phyloP scores from a whole-genome alignment of 2,888 invertebrate genomes.

The Protodeltote pygarga region DNA sequence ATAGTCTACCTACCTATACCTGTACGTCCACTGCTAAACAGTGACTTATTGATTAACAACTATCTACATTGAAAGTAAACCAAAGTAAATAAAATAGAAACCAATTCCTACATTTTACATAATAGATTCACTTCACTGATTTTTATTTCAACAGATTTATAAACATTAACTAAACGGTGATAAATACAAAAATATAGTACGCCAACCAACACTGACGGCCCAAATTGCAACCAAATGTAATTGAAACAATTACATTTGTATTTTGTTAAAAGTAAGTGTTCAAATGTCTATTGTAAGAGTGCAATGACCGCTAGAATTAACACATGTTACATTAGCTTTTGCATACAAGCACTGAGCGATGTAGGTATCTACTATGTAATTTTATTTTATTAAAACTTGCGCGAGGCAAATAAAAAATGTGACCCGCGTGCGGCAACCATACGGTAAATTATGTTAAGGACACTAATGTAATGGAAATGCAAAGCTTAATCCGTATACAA shows the following conservation, averaged over 20 bases:
- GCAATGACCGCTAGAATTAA: slow-evolving; percentile 37
- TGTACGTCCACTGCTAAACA: no score
- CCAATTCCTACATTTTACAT: no score
- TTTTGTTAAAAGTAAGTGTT: slow-evolving; percentile 5
- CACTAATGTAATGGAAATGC: slow-evolving; percentile 5
- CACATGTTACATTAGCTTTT: slow-evolving; percentile 38
- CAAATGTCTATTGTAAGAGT: slow-evolving; percentile 24
- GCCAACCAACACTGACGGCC: slow-evolving; percentile 4
- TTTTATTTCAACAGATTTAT: no score
- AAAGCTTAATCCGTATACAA: slow-evolving; percentile 1
- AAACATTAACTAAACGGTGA: neutral
- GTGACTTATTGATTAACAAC: no score
- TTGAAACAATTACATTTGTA: slow-evolving; percentile 18
- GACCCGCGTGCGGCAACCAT: slow-evolving; percentile 18
- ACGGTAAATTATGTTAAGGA: slow-evolving; percentile 3
- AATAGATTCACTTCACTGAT: no score
- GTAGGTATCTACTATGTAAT: no score
- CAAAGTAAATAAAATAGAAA: no score
- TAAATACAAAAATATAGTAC: slow-evolving; percentile 4
- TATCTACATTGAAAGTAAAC: no score
- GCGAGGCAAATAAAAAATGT: slow-evolving; percentile 36
- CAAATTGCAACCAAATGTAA: slow-evolving; percentile 16
- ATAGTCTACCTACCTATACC: no score
- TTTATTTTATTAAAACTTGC: slow-evolving; percentile 40
- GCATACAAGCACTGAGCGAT: slow-evolving; percentile 16